phyloP scores from a whole-genome alignment of 2,888 invertebrate species.

The Octodonta nipae region DNA sequence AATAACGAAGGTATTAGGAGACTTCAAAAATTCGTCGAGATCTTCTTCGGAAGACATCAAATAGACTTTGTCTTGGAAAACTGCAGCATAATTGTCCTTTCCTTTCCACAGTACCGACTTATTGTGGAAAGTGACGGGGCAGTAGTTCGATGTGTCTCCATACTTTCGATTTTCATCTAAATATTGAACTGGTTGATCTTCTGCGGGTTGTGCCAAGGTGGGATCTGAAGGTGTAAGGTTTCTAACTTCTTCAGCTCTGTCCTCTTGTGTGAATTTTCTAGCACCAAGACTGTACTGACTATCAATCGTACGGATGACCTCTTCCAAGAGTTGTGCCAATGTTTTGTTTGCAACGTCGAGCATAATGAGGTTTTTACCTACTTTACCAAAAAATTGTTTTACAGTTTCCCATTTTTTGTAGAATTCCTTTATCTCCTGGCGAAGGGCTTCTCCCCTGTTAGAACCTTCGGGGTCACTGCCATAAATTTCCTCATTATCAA shows the following conservation, averaged over 20 bases:
- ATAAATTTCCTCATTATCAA: constrained; percentile 10
- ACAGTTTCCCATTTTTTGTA: constrained; percentile 19
- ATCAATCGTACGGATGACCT: constrained; percentile 25
- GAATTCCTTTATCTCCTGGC: constrained; percentile 16
- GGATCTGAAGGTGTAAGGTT: constrained; percentile 32
- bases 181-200: constrained; percentile 8
- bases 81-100: constrained; percentile 40
- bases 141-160: constrained; percentile 47
- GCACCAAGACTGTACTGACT: constrained; percentile 33
- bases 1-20: constrained; percentile 39
- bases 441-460: constrained; percentile 10
- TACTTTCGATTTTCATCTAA: constrained; percentile 31
- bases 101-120: constrained; percentile 47
- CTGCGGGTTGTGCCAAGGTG: constrained; percentile 24
- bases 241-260: constrained; percentile 37
- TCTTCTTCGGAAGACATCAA: constrained; percentile 40
- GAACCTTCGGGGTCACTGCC: constrained; percentile 1
- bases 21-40: constrained; percentile 38
- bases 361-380: constrained; percentile 18
- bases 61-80: constrained; percentile 43
- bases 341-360: constrained; percentile 23
- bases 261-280: constrained; percentile 37
- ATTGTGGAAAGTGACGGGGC: constrained; percentile 46
- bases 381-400: constrained; percentile 17
- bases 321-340: constrained; percentile 22